Evolutionary conservation across 2,888 invertebrate genomes (phyloP).

Genomic region (Pachliopta kotzebuea): DNA sequence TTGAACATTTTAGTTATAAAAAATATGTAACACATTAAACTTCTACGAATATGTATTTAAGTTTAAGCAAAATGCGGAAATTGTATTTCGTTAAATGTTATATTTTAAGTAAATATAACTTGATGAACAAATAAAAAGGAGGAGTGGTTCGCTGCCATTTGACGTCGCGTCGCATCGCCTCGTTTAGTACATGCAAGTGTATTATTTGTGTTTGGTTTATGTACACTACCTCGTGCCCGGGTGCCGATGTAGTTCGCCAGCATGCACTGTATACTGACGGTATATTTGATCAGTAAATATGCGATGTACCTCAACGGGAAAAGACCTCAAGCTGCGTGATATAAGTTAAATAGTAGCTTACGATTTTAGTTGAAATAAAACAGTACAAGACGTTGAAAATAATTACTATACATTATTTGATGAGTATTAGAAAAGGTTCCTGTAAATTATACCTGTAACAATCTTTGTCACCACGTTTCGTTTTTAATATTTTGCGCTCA

Average conservation of each 20-base stretch:
- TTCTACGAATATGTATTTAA: no score
- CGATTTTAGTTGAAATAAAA: background rate
- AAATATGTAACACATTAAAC: no score
- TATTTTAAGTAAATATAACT: constrained; percentile 1
- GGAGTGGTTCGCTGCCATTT: constrained; percentile 6
- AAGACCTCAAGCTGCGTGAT: background rate
- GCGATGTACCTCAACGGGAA: background rate
- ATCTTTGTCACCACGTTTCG: no score
- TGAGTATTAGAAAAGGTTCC: background rate
- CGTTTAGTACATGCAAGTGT: constrained; percentile 10
- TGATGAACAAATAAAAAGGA: constrained; percentile 7
- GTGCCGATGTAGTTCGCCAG: background rate
- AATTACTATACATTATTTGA: background rate
- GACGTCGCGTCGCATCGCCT: background rate
- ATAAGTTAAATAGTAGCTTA: background rate
- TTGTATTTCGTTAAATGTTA: background rate
- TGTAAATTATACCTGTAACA: background rate
- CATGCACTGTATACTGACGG: background rate
- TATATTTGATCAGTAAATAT: constrained; percentile 19
- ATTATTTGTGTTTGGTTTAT: constrained; percentile 13
- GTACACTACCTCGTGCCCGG: constrained; percentile 9
- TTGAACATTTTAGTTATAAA: background rate
- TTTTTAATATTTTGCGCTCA: no score
- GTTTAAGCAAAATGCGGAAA: no score
- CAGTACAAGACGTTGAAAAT: background rate